phyloP scores from a whole-genome alignment of 2,888 invertebrate genomes.

The Atherix ibis region DNA sequence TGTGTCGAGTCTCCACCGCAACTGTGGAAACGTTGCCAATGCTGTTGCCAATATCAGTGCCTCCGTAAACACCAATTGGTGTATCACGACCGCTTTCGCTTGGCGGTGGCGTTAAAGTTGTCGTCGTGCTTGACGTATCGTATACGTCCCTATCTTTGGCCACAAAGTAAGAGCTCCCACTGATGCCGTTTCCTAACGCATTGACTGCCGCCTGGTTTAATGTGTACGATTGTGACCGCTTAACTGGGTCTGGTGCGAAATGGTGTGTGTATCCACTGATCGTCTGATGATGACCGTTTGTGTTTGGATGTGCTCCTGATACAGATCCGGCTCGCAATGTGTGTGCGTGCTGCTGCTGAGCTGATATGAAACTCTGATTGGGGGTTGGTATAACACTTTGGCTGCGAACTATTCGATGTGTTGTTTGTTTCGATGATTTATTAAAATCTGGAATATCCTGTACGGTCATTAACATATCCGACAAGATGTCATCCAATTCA shows the following conservation, averaged over 20 bases:
- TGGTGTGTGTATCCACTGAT: conserved; percentile 6
- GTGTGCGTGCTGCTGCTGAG: no score
- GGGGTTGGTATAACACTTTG: conserved; percentile 14
- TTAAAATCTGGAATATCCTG: conserved; percentile 55
- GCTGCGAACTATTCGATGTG: conserved; percentile 12
- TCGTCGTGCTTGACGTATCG: conserved; percentile 19
- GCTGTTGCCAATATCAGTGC: no score
- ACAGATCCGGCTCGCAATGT: conserved; percentile 2
- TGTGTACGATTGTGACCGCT: conserved; percentile 15
- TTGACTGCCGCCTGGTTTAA: background rate
- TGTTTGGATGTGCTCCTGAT: conserved; percentile 3
- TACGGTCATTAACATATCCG: conserved; percentile 76
- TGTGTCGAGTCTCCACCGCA: conserved; percentile 8
- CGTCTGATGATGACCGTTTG: conserved; percentile 13
- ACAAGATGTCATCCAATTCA: conserved; percentile 69
- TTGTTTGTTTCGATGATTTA: conserved; percentile 10
- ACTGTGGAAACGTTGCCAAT: conserved; percentile 13
- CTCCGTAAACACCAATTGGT: conserved; percentile 8
- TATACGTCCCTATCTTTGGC: no score
- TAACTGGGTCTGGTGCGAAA: conserved; percentile 8
- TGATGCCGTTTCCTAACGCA: background rate
- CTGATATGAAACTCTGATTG: no score
- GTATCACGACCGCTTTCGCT: conserved; percentile 19
- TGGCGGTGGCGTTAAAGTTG: conserved; percentile 19
- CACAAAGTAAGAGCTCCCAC: background rate